These are phyloP conservation scores for Acronicta aceris DNA, from an alignment of 2,888 invertebrate species.

Conservation along the genomic window DNA sequence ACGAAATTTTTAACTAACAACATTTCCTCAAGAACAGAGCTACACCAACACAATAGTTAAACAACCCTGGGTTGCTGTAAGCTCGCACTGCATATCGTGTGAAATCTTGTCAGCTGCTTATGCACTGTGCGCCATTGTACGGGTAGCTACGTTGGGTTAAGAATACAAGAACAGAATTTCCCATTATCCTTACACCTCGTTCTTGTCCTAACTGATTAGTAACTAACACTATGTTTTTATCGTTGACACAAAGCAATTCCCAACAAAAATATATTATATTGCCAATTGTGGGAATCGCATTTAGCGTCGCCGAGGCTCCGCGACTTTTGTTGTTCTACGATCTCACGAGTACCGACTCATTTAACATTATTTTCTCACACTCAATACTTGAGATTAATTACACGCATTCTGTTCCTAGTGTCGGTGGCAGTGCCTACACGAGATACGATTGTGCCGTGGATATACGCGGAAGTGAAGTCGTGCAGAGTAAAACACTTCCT, in stretches of 20 bases:
- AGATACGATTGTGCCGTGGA: constrained; percentile 63
- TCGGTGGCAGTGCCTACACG: constrained; percentile 56
- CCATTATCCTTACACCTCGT: constrained; percentile 79
- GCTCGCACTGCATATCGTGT: constrained; percentile 63
- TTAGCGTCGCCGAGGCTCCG: constrained; percentile 62
- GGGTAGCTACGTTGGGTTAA: constrained; percentile 51
- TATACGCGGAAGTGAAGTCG: constrained; percentile 65
- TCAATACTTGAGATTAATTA: constrained; percentile 77
- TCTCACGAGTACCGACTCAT: constrained; percentile 78
- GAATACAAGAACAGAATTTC: constrained; percentile 74
- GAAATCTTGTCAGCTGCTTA: constrained; percentile 66
- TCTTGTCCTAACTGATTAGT: constrained; percentile 81
- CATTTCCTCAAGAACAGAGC: constrained; percentile 51
- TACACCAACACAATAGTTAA: constrained; percentile 53
- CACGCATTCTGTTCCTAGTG: constrained; percentile 69
- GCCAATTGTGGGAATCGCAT: constrained; percentile 78
- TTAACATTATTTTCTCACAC: constrained; percentile 81
- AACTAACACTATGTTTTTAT: constrained; percentile 77
- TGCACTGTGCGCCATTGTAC: constrained; percentile 67
- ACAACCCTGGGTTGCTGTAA: constrained; percentile 56
- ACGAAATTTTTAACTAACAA: constrained; percentile 33
- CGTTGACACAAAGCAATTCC: constrained; percentile 80
- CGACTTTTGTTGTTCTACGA: constrained; percentile 75
- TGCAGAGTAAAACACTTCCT: constrained; percentile 56
- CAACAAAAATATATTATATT: constrained; percentile 73